These are phyloP conservation scores for Hippopotamus amphibius DNA, from an alignment of 2,113 vertebrate species.

Conservation along the genomic window DNA sequence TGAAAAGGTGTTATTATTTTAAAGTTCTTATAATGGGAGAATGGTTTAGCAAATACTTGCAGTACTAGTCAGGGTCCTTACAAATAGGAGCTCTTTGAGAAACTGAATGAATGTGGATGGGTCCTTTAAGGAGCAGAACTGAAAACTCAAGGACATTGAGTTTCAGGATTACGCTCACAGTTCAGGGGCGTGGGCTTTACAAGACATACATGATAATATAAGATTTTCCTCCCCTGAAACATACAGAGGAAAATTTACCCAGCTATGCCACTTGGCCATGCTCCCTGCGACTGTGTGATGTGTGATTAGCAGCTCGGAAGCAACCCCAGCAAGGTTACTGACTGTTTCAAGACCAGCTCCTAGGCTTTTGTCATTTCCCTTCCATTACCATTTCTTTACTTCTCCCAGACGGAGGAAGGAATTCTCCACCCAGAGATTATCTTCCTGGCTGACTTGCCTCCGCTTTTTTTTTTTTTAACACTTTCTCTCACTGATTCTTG, in stretches of 20 bases:
- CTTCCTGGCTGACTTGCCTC: conserved; percentile 61
- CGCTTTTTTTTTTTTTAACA: neutral
- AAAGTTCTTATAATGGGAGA: neutral
- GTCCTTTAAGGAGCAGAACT: neutral
- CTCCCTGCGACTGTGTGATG: neutral
- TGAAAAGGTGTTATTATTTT: neutral
- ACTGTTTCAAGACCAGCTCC: neutral
- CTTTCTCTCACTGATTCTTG: conserved; percentile 39
- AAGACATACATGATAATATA: neutral
- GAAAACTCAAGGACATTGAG: neutral
- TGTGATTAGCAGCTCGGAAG: neutral
- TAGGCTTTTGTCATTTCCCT: conserved; percentile 51
- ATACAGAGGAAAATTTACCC: neutral
- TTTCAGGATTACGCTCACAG: neutral
- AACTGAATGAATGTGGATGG: neutral
- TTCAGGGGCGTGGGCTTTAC: neutral
- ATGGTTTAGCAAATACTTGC: neutral
- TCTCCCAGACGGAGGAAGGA: conserved; percentile 71
- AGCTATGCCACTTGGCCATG: neutral
- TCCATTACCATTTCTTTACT: conserved; percentile 45
- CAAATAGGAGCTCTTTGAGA: neutral
- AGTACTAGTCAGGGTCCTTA: neutral
- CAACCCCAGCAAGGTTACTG: neutral
- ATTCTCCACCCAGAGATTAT: conserved; percentile 74
- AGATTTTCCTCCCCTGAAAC: neutral